Percentiles rank a stretch among this genome's conserved stretches.
These are phyloP conservation scores for Oscheius sp. DNA, from an alignment of 1,140 invertebrate genomes.

Conservation along the genomic window DNA sequence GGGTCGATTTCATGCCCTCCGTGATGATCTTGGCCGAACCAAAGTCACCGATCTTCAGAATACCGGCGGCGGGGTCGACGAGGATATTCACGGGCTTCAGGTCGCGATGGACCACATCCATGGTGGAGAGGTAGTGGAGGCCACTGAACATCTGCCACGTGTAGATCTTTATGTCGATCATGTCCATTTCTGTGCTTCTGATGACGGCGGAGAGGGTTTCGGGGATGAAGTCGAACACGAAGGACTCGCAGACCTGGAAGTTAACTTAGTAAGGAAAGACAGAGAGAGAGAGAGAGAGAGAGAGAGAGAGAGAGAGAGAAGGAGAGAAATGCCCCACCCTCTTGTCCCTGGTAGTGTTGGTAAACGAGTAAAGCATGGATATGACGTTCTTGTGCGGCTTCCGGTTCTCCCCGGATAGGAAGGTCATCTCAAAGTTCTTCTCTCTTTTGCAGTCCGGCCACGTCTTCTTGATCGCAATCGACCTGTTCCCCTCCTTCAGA, in stretches of 20 bases:
- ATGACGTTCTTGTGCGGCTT: constrained; percentile 47
- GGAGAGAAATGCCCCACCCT: too few species aligned
- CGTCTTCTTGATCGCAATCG: constrained; percentile 51
- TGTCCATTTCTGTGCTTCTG: constrained; percentile 16
- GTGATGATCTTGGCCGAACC: constrained; percentile 46
- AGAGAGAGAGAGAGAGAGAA: too few species aligned
- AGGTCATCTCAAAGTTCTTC: constrained; percentile 43
- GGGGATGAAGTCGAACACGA: constrained; percentile 52
- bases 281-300: too few species aligned
- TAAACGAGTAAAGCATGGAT: constrained; percentile 48
- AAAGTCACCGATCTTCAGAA: constrained; percentile 52
- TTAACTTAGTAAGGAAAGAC: background rate
- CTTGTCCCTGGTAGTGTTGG: constrained; percentile 30
- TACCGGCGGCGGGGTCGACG: constrained; percentile 40
- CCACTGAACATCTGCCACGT: constrained; percentile 51
- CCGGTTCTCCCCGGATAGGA: constrained; percentile 28
- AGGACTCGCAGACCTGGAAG: constrained; percentile 43
- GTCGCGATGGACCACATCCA: constrained; percentile 47
- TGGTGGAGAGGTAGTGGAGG: constrained; percentile 36
- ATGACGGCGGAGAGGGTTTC: constrained; percentile 29
- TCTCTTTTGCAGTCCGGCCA: constrained; percentile 40
- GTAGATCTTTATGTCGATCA: constrained; percentile 46
- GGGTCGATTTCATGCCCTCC: constrained; percentile 23
- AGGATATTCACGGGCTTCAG: constrained; percentile 53
- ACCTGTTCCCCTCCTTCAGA: constrained; percentile 18